Percentiles rank a stretch among this genome's conserved stretches.
Evolutionary conservation across 2,888 invertebrate species (phyloP).

Genomic region (Trachelus tabidus): DNA sequence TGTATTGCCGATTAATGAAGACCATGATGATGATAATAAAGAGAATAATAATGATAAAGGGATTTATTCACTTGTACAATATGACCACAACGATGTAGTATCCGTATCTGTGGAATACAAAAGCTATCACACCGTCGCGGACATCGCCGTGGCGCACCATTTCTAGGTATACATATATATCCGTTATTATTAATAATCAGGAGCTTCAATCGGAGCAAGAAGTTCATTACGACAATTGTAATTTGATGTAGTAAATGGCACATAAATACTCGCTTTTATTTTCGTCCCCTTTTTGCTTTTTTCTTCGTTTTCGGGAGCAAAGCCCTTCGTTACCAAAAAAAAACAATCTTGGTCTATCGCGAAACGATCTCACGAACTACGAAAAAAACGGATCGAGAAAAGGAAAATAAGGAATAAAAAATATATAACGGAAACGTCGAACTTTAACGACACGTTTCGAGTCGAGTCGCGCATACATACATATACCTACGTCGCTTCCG

Average conservation of each 20-base stretch:
- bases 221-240: constrained; percentile 36
- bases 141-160: constrained; percentile 13
- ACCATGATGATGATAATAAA: neutral
- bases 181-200: neutral
- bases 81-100: constrained; percentile 52
- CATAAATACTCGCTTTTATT: constrained; percentile 54
- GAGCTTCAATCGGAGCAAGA: neutral
- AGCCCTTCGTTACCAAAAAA: constrained; percentile 6
- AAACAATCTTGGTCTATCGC: constrained; percentile 1
- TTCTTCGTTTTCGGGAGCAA: constrained; percentile 5
- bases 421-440: neutral
- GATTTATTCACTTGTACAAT: constrained; percentile 53
- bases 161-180: constrained; percentile 1
- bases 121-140: constrained; percentile 45
- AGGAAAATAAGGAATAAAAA: neutral
- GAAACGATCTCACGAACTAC: neutral
- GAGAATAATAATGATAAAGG: neutral
- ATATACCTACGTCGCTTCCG: neutral
- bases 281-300: constrained; percentile 23
- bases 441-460: neutral
- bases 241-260: constrained; percentile 58
- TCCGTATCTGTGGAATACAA: constrained; percentile 48
- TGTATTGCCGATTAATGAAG: no score
- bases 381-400: neutral
- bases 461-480: neutral